Evolutionary conservation across 2,113 vertebrate genomes (phyloP).

Genomic region (Bucco capensis): DNA sequence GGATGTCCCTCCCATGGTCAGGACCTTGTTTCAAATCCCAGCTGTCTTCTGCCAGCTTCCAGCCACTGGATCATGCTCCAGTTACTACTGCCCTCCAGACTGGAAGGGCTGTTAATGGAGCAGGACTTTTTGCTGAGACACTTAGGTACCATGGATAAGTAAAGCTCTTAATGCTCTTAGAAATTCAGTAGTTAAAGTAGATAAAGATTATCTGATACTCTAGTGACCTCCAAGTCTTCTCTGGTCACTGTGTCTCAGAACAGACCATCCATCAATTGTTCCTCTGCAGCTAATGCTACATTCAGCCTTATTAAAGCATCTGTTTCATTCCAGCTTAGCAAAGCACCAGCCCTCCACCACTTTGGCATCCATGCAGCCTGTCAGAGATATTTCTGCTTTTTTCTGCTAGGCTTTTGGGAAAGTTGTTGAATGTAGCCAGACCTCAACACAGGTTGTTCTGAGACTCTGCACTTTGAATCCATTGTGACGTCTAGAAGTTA

Average conservation of each 20-base stretch:
- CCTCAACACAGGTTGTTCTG: not conserved
- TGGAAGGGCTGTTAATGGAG: not conserved
- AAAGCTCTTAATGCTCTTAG: conserved; percentile 33
- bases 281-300: not conserved
- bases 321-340: not conserved
- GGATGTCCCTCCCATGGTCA: not conserved
- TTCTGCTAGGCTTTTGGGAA: not conserved
- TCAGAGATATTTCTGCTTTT: not conserved
- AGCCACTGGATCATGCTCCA: not conserved
- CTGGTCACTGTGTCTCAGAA: not conserved
- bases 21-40: not conserved
- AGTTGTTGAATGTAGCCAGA: not conserved
- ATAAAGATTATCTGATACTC: not conserved
- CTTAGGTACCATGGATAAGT: not conserved
- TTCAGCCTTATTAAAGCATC: not conserved
- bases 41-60: not conserved
- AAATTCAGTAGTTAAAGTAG: not conserved
- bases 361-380: not conserved
- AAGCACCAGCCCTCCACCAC: not conserved
- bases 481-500: not conserved
- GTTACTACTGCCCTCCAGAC: not conserved
- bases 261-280: not conserved
- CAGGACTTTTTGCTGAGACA: not conserved
- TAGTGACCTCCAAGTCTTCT: not conserved
- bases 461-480: not conserved